Evolutionary conservation across 2,888 invertebrate genomes (phyloP), one percentile per base, ranked within the genome.

Genomic region (Heliconius ethilla): DNA sequence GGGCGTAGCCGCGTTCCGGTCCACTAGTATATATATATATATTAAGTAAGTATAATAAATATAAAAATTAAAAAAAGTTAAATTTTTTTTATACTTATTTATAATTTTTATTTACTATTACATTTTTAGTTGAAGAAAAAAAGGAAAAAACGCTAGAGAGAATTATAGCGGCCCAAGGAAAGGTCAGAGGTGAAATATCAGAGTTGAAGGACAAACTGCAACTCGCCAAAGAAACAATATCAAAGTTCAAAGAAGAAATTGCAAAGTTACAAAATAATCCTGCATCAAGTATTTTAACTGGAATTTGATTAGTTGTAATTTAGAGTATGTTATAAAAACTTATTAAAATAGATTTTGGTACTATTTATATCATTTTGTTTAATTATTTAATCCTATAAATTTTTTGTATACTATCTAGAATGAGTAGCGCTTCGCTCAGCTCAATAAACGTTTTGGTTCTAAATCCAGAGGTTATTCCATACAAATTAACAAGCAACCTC

Each of bases 161-260:
- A 76, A 97, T 99, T 83, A 89, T 96, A 65, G 95, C 96, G 51
- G 97, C 98, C 0, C 97, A 98, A 87, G 96, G 96, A 45, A 98
- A 97, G 89, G 97, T 99, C 2, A 95, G 97, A 80, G 92, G 93
- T 55, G 98, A 99, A 89, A 98, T 99, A 75, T 92, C 96, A 3
- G 96, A 97, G n/a, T 92, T 98, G 0, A 98, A 98, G 85, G 97
- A 98, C 79, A 97, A 97, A 85, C 89, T 98, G 22, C 97, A 97
- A 83, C 90, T 98, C 37, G 97, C 98, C 0, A 97, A 97, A 83
- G 98, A 98, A 88, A 97, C 98, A 0, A 98, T 98, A 78, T 94
- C 96, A 0, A 97, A 96, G 85, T 98, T 97, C 85, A 97, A 97
- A 87, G 96, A 96, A 25, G 97, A 98, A 92, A 96, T 98, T 70